These are phyloP conservation scores for Aricia agestis DNA, from an alignment of 1,140 invertebrate species.

Conservation along the genomic window DNA sequence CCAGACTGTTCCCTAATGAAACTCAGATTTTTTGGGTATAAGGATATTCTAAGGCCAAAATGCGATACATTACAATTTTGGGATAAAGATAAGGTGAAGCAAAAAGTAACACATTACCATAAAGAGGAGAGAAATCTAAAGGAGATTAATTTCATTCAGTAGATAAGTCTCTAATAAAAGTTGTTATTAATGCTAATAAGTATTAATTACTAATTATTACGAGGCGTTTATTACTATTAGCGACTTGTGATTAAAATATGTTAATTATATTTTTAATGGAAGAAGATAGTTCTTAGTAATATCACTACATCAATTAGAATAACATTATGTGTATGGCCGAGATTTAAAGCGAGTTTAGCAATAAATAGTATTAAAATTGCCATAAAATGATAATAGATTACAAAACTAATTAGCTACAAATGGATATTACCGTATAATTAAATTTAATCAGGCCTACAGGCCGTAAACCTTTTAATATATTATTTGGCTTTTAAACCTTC, in stretches of 20 bases:
- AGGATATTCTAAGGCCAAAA: conserved; percentile 21
- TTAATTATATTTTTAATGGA: background rate
- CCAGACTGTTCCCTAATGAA: conserved; percentile 56
- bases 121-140: background rate
- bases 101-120: conserved; percentile 7
- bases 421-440: conserved; percentile 7
- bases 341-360: background rate
- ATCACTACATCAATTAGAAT: background rate
- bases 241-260: background rate
- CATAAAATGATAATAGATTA: background rate
- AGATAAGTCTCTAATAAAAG: background rate
- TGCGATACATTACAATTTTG: conserved; percentile 32
- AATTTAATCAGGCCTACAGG: conserved; percentile 8
- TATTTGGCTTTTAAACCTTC: conserved; percentile 5
- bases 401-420: background rate
- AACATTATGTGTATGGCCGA: background rate
- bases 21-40: conserved; percentile 40
- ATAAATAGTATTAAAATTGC: background rate
- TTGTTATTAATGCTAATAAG: background rate
- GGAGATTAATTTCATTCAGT: background rate
- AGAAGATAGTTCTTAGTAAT: background rate
- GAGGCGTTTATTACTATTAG: background rate
- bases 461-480: background rate
- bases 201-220: background rate
- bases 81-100: conserved; percentile 13